Percentiles rank a stretch among this genome's conserved stretches.
phyloP scores from a whole-genome alignment of 2,113 vertebrate species.

The Bombycilla garrulus region DNA sequence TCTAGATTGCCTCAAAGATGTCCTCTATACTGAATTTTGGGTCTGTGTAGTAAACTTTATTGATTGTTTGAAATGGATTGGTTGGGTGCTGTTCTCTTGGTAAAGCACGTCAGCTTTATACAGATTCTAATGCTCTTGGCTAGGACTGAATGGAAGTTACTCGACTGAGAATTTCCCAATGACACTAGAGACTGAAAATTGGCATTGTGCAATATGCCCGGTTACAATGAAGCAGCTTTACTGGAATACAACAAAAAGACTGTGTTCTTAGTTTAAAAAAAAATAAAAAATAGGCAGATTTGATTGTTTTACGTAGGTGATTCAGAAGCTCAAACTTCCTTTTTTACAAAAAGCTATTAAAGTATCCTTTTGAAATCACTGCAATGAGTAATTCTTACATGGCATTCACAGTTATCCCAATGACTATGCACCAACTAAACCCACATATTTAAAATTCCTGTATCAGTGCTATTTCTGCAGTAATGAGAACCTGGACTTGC shows the following conservation, averaged over 20 bases:
- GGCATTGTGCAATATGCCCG: neutral
- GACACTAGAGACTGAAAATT: slow-evolving; percentile 20
- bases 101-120: neutral
- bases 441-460: neutral
- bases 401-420: neutral
- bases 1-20: neutral
- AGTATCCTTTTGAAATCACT: slow-evolving; percentile 1
- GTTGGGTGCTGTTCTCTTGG: neutral
- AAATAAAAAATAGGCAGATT: neutral
- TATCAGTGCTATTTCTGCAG: neutral
- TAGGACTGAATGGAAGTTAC: slow-evolving; percentile 50
- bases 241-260: slow-evolving; percentile 54
- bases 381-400: neutral
- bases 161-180: slow-evolving; percentile 55
- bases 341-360: neutral
- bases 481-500: neutral
- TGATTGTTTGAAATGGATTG: neutral
- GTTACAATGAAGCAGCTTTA: slow-evolving; percentile 53
- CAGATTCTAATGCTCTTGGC: slow-evolving; percentile 45
- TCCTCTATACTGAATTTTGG: neutral
- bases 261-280: neutral
- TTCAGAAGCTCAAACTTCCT: neutral
- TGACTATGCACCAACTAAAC: neutral
- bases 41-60: neutral
- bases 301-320: neutral